Conservation (phyloP, 2,888 invertebrate species). For the Hirtodrosophila confusa region DNA sequence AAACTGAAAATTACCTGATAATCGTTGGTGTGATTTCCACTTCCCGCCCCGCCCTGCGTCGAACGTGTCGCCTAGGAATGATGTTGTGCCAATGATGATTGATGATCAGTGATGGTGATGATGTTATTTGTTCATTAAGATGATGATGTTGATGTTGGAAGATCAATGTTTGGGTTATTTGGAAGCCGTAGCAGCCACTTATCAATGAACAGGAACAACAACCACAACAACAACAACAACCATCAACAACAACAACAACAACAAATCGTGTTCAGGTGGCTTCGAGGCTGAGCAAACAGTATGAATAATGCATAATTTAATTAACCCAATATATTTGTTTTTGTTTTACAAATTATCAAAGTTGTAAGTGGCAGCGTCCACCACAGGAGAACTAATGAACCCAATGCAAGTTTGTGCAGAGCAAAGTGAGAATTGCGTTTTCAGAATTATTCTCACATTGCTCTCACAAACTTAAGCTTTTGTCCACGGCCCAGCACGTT, state of each 20-base stretch:
- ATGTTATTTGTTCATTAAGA: slow-evolving; percentile 45
- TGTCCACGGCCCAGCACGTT: slow-evolving; percentile 48
- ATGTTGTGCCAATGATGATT: slow-evolving; percentile 49
- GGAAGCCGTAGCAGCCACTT: slow-evolving; percentile 39
- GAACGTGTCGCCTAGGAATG: slow-evolving; percentile 62
- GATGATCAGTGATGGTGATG: slow-evolving; percentile 45
- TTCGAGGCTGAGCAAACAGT: slow-evolving; percentile 81
- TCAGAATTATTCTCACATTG: slow-evolving; percentile 19
- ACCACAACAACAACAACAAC: slow-evolving; percentile 14
- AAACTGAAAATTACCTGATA: slow-evolving; percentile 72
- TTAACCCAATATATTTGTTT: slow-evolving; percentile 71
- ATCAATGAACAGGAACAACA: slow-evolving; percentile 32
- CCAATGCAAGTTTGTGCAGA: slow-evolving; percentile 37
- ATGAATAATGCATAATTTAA: slow-evolving; percentile 82
- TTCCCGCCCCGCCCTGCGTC: slow-evolving; percentile 71
- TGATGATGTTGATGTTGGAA: slow-evolving; percentile 54
- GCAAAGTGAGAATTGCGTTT: slow-evolving; percentile 27
- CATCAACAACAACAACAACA: slow-evolving; percentile 39
- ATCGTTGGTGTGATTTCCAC: slow-evolving; percentile 79
- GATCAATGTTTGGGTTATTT: slow-evolving; percentile 35
- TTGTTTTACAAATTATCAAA: slow-evolving; percentile 53
- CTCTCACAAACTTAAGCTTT: slow-evolving; percentile 38
- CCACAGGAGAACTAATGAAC: slow-evolving; percentile 28
- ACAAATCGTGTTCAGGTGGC: slow-evolving; percentile 63
- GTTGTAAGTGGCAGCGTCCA: slow-evolving; percentile 53